Evolutionary conservation across 2,113 vertebrate genomes (phyloP).

Genomic region (Tylochromis polylepis): DNA sequence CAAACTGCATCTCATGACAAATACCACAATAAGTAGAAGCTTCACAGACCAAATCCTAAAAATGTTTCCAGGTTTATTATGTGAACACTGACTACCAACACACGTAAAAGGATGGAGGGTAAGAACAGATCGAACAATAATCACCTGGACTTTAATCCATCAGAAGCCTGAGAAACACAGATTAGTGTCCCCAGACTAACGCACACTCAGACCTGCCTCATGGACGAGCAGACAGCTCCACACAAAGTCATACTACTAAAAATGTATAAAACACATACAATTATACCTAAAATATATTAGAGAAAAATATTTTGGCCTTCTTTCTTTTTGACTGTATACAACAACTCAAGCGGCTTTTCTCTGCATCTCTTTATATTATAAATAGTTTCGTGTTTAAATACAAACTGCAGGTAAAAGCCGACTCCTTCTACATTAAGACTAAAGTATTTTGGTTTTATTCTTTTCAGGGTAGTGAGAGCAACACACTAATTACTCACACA

Average conservation of each 20-base stretch:
- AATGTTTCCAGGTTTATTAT: background rate
- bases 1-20: background rate
- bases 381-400: constrained; percentile 50
- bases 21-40: background rate
- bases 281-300: constrained; percentile 57
- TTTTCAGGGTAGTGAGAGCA: background rate
- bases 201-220: background rate
- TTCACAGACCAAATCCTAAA: background rate
- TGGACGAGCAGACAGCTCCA: background rate
- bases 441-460: constrained; percentile 5
- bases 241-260: background rate
- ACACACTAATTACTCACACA: background rate
- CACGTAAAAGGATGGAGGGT: background rate
- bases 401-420: background rate
- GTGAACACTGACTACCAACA: background rate
- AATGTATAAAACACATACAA: constrained; percentile 27
- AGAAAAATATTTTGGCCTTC: constrained; percentile 52
- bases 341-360: constrained; percentile 5
- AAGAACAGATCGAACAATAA: background rate
- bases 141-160: background rate
- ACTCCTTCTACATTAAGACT: background rate
- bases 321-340: constrained; percentile 33
- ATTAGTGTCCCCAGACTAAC: background rate
- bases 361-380: constrained; percentile 39
- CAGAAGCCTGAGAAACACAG: background rate